Evolutionary conservation across 2,888 invertebrate genomes (phyloP), one percentile per base, ranked within the genome.

Genomic region (Lottia scabra): DNA sequence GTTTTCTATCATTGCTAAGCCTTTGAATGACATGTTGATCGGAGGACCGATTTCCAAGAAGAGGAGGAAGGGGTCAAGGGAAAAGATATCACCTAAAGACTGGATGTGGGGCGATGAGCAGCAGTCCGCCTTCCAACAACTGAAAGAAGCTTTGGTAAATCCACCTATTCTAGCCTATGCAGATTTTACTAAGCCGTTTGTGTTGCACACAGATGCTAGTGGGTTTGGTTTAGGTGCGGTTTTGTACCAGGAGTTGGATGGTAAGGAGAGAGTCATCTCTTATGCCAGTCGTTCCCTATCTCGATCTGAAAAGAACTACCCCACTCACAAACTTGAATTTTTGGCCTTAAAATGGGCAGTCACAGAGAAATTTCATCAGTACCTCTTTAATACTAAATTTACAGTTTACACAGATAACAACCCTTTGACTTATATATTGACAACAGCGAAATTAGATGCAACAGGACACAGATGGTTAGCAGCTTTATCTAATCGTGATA

Each of bases 31-130:
- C 10, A 8, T 38, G 10, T 38, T 38, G 10, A 38, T 38, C 38
- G 38, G 38, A 38, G 38, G 38, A 38, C 38, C 38, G 38, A 38
- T 38, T 38, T 64, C 63, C 48, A 65, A 64, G 38, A 72, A 68
- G 2, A 48, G 65, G 10, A 68, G 62, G 15, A 65, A 68, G 26
- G 68, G 65, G 13, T 72, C 38, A 38, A 38, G 10, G 38, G 38
- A 38, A 38, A 38, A 5, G 38, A 10, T 38, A 10, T 38, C 38
- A 38, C 10, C 38, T 4, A 38, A 38, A 38, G 38, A 38, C 38
- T 38, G 38, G 38, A 38, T 38, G 10, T 38, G 38, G 38, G 38
- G 38, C 10, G 38, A 10, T 38, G 38, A 38, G 8, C 38, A 38
- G 10, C 10, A 38, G 38, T 8, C 38, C 5, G 38, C 38, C 5